Evolutionary conservation across 2,888 invertebrate species (phyloP).

Genomic region (Microplitis deprimator): DNA sequence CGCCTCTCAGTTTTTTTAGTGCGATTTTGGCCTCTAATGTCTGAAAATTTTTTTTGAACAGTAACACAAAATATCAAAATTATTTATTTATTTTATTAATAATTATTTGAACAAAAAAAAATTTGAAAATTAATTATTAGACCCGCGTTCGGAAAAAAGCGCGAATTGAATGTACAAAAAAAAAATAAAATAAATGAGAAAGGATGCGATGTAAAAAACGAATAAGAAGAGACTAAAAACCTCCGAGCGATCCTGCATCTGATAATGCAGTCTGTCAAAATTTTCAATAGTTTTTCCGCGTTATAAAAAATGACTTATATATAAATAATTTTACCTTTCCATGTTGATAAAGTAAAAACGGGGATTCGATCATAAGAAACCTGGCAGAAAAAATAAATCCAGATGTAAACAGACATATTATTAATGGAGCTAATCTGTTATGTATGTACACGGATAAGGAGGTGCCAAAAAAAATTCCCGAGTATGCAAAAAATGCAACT

Average conservation of each 20-base stretch:
- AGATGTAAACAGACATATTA: constrained; percentile 42
- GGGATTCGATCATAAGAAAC: constrained; percentile 55
- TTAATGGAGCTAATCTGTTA: constrained; percentile 33
- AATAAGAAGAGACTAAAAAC: neutral
- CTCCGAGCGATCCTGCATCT: no score
- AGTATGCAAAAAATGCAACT: constrained; percentile 48
- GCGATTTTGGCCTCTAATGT: constrained; percentile 52
- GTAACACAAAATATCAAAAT: neutral
- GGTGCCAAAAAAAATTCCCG: constrained; percentile 48
- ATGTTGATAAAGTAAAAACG: constrained; percentile 51
- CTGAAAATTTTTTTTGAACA: constrained; percentile 42
- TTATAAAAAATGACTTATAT: neutral
- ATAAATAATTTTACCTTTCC: constrained; percentile 48
- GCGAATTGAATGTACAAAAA: neutral
- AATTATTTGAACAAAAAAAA: no score
- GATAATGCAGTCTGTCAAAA: no score
- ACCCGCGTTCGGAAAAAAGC: neutral
- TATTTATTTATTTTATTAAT: neutral
- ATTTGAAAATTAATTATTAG: no score
- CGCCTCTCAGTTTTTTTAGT: constrained; percentile 49
- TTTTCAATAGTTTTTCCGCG: neutral
- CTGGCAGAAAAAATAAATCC: constrained; percentile 47
- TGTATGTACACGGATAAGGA: constrained; percentile 42
- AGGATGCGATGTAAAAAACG: neutral
- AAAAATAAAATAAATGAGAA: neutral